Conservation (phyloP, 2,888 invertebrate species). For the Chalcosyrphus nemorum region DNA sequence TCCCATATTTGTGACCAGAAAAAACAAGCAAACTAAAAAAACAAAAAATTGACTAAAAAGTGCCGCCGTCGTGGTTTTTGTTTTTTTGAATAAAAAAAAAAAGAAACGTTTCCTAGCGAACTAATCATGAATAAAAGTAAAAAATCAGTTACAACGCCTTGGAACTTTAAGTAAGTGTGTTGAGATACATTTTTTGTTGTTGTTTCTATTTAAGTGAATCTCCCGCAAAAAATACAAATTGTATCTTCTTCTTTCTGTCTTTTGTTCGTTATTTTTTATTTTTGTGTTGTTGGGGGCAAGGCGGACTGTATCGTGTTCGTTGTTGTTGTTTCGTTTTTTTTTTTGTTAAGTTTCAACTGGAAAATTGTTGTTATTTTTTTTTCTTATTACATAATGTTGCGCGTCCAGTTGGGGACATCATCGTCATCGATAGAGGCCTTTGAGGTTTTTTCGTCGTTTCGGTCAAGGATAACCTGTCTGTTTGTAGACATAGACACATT, state of each 20-base stretch:
- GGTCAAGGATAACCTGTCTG: conserved; percentile 29
- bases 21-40: too few species aligned
- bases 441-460: not conserved
- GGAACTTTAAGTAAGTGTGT: conserved; percentile 72
- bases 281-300: too few species aligned
- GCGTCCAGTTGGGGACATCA: too few species aligned
- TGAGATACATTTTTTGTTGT: conserved; percentile 7
- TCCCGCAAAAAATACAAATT: not conserved
- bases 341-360: not conserved
- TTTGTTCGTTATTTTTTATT: too few species aligned
- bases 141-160: conserved; percentile 47
- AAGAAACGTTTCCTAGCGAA: not conserved
- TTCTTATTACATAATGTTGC: too few species aligned
- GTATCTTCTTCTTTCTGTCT: not conserved
- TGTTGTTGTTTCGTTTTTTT: not conserved
- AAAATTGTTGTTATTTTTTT: too few species aligned
- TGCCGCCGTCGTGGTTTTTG: too few species aligned
- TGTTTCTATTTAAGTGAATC: not conserved
- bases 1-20: not conserved
- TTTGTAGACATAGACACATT: not conserved
- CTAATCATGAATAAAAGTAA: conserved; percentile 55
- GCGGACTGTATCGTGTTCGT: not conserved
- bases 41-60: not conserved
- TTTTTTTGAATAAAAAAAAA: too few species aligned
- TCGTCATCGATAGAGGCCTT: too few species aligned